Evolutionary conservation across 1,140 invertebrate genomes (phyloP).

Genomic region (Homalodisca vitripennis): DNA sequence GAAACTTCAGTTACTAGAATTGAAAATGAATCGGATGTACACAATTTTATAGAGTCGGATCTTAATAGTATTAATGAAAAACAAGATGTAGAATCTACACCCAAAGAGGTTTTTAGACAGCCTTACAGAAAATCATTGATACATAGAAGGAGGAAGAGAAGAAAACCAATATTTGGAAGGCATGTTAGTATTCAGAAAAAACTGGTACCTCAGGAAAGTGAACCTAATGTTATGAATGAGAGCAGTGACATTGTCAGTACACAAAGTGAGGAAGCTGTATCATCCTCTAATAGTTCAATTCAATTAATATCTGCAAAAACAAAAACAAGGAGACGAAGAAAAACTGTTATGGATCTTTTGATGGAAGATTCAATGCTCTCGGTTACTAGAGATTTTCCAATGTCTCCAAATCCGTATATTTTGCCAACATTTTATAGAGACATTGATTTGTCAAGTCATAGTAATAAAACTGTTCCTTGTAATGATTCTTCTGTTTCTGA

Average conservation of each 20-base stretch:
- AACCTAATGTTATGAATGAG: neutral
- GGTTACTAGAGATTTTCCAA: conserved; percentile 19
- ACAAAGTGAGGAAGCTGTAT: conserved; percentile 15
- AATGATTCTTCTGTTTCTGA: neutral
- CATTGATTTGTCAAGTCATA: neutral
- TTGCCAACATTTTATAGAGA: conserved; percentile 12
- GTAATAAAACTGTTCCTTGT: neutral
- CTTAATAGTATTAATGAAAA: neutral
- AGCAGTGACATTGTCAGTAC: neutral
- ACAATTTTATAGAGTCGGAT: neutral
- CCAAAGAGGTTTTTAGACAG: neutral
- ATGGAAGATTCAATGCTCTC: conserved; percentile 22
- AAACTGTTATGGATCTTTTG: conserved; percentile 16
- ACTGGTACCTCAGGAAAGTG: neutral
- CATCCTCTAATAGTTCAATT: neutral
- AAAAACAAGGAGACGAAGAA: conserved; percentile 14
- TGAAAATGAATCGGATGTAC: neutral
- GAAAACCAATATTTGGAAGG: neutral
- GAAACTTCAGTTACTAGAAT: neutral
- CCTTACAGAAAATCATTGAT: conserved; percentile 1
- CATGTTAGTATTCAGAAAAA: neutral
- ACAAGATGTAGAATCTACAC: neutral
- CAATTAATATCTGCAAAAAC: neutral
- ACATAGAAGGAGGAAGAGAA: conserved; percentile 1
- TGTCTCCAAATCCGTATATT: conserved; percentile 16